Percentiles rank a stretch among this genome's conserved stretches.
Evolutionary conservation across 1,140 invertebrate species (phyloP).

Genomic region (Leptestheria dahalacensis): DNA sequence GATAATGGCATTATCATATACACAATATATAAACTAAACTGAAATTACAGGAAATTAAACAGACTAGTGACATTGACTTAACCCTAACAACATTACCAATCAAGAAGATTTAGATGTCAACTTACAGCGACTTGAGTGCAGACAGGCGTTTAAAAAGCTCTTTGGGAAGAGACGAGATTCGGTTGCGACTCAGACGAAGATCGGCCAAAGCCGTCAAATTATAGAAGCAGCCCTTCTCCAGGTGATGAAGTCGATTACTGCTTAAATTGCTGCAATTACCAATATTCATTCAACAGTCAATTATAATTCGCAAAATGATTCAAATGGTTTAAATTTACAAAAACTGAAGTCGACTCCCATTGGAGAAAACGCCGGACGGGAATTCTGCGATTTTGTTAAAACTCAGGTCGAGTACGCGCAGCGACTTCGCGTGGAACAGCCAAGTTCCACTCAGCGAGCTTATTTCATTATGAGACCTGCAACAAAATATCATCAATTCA

Average conservation of each 20-base stretch:
- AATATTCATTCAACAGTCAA: slow-evolving; percentile 16
- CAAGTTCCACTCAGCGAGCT: slow-evolving; percentile 31
- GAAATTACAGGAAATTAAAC: too few species aligned
- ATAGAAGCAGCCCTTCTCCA: slow-evolving; percentile 50
- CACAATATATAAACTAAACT: too few species aligned
- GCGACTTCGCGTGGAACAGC: slow-evolving; percentile 31
- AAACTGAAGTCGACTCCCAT: slow-evolving; percentile 20
- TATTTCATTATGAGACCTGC: slow-evolving; percentile 46
- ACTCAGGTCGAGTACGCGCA: slow-evolving; percentile 27
- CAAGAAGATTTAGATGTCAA: slow-evolving; percentile 16
- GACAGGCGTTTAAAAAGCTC: slow-evolving; percentile 52
- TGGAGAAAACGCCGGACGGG: slow-evolving; percentile 24
- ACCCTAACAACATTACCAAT: too few species aligned
- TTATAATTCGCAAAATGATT: slow-evolving; percentile 5
- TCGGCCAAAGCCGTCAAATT: slow-evolving; percentile 53
- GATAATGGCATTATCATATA: too few species aligned
- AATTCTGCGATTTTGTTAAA: slow-evolving; percentile 24
- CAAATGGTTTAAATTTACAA: too few species aligned
- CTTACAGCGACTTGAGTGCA: slow-evolving; percentile 54
- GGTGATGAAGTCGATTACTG: slow-evolving; percentile 49
- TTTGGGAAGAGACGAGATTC: slow-evolving; percentile 46
- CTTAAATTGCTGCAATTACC: slow-evolving; percentile 46
- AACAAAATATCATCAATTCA: slow-evolving; percentile 19
- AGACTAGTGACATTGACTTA: too few species aligned
- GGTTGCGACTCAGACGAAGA: slow-evolving; percentile 67